A percentile compares a stretch with the other conserved stretches of the same genome.
Conservation (phyloP, 2,113 vertebrate species). For the Actenoides hombroni region DNA sequence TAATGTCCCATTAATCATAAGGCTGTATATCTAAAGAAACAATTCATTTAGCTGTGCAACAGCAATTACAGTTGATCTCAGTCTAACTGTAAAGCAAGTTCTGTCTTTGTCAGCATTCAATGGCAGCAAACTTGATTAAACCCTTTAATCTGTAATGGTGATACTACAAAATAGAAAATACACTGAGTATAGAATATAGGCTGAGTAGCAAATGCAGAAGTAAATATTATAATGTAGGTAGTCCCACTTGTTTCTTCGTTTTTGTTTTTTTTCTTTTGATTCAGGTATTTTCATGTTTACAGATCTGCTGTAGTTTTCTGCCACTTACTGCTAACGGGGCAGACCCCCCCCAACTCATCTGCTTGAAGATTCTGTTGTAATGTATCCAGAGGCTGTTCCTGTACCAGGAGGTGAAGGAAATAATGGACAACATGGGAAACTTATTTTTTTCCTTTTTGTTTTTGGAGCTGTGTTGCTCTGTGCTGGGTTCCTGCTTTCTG, state of each 20-base stretch:
- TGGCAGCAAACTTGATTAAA: background rate
- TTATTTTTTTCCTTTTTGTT: constrained; percentile 77
- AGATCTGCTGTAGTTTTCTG: constrained; percentile 27
- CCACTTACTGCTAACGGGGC: background rate
- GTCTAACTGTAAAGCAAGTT: background rate
- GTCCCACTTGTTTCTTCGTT: background rate
- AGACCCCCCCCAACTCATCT: background rate
- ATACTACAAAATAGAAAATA: background rate
- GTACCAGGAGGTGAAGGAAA: constrained; percentile 25
- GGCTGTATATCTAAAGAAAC: background rate
- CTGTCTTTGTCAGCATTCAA: background rate
- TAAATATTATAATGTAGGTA: background rate
- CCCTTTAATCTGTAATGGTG: background rate
- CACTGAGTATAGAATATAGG: background rate
- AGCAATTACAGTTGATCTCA: background rate
- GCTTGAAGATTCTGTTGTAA: constrained; percentile 24
- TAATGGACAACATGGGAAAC: constrained; percentile 49
- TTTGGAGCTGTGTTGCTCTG: constrained; percentile 73
- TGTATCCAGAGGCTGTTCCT: constrained; percentile 66
- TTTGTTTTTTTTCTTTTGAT: background rate
- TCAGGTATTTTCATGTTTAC: constrained; percentile 22
- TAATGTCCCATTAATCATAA: background rate
- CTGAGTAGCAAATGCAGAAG: background rate
- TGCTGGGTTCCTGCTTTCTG: constrained; percentile 75
- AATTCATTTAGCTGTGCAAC: background rate